These are phyloP conservation scores for Nylanderia fulva DNA, from an alignment of 1,140 invertebrate species.

Conservation along the genomic window DNA sequence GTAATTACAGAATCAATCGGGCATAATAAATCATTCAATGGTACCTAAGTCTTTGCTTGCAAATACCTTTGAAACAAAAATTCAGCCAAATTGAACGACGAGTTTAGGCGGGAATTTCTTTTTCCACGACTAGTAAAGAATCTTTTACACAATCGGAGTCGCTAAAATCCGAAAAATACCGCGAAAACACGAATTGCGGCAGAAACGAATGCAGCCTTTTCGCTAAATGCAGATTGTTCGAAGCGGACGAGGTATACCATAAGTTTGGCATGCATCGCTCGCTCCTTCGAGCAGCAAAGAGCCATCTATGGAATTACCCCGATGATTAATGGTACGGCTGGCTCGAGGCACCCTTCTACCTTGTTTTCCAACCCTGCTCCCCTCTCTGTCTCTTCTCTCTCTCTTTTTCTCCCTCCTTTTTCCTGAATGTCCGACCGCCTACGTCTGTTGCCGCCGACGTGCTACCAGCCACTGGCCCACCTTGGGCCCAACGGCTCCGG, in stretches of 20 bases:
- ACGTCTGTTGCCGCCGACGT: slow-evolving; percentile 24
- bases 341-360: slow-evolving; percentile 71
- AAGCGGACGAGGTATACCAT: slow-evolving; percentile 75
- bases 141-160: background rate
- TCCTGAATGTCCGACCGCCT: slow-evolving; percentile 4
- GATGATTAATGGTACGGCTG: slow-evolving; percentile 81
- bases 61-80: background rate
- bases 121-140: background rate
- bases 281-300: slow-evolving; percentile 80
- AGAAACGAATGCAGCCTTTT: slow-evolving; percentile 68
- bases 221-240: slow-evolving; percentile 69
- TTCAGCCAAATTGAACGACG: slow-evolving; percentile 1
- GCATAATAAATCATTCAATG: no score
- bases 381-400: background rate
- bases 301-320: slow-evolving; percentile 82
- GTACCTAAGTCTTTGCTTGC: no score
- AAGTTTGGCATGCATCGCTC: slow-evolving; percentile 83
- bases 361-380: slow-evolving; percentile 48
- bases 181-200: slow-evolving; percentile 4
- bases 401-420: background rate
- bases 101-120: background rate
- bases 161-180: background rate
- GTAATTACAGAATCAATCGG: no score
- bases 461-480: slow-evolving; percentile 53
- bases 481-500: slow-evolving; percentile 48